A percentile compares a stretch with the other conserved stretches of the same genome.
Conservation (phyloP, 2,888 invertebrate species). For the Sturmia bella region DNA sequence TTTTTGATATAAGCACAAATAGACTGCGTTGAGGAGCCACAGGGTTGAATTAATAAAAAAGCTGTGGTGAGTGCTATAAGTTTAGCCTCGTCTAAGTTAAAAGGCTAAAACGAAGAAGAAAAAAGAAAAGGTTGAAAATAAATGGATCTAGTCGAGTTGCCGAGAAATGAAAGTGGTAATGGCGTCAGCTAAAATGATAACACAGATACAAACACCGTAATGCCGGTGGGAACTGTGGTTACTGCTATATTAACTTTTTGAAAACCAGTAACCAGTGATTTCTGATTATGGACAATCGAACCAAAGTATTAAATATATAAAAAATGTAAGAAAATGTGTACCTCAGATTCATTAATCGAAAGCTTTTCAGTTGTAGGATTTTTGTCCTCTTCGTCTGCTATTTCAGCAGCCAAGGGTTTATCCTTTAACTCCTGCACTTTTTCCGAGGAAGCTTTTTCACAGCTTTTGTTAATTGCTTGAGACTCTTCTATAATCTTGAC, state of each 20-base stretch:
- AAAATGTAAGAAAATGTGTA: background rate
- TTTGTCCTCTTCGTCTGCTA: constrained; percentile 35
- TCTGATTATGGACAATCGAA: too few species aligned
- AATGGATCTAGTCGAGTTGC: too few species aligned
- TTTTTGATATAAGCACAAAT: constrained; percentile 95
- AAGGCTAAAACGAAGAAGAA: constrained; percentile 44
- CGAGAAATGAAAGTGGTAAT: too few species aligned
- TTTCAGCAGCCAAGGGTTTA: background rate
- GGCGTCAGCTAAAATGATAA: too few species aligned
- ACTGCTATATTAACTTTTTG: too few species aligned
- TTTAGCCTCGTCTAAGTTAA: constrained; percentile 84
- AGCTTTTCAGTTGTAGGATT: background rate
- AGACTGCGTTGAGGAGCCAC: constrained; percentile 94
- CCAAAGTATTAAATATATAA: background rate
- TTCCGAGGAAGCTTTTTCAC: background rate
- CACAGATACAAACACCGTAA: too few species aligned
- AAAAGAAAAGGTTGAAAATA: background rate
- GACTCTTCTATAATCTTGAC: constrained; percentile 76
- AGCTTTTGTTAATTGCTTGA: constrained; percentile 37
- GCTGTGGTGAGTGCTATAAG: constrained; percentile 93
- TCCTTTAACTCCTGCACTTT: background rate
- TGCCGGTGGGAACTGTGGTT: too few species aligned
- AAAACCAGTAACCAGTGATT: too few species aligned
- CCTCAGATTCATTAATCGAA: constrained; percentile 15
- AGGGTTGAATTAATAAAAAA: constrained; percentile 93